phyloP scores from a whole-genome alignment of 1,140 invertebrate species.

The Meteorus sp. region DNA sequence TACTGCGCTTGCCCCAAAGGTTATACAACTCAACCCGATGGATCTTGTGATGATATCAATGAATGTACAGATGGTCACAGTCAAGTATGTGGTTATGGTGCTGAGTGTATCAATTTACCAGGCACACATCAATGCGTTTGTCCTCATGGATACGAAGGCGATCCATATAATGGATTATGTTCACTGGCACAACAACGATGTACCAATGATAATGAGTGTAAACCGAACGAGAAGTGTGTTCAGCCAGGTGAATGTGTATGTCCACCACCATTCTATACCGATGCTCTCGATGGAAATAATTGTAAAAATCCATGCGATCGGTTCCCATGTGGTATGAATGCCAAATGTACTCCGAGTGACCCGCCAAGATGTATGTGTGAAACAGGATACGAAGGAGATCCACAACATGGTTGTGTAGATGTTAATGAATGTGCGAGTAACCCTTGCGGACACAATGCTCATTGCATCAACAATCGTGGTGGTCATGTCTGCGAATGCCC shows the following conservation, averaged over 20 bases:
- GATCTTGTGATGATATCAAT: conserved; percentile 80
- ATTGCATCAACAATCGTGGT: conserved; percentile 84
- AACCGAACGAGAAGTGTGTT: conserved; percentile 84
- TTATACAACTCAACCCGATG: conserved; percentile 71
- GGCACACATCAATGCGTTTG: conserved; percentile 82
- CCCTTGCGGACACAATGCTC: conserved; percentile 82
- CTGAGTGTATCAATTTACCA: conserved; percentile 79
- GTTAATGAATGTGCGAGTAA: conserved; percentile 79
- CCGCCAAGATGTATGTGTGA: conserved; percentile 86
- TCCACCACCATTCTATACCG: conserved; percentile 84
- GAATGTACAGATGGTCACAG: conserved; percentile 79
- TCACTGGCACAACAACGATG: conserved; percentile 79
- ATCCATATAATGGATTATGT: conserved; percentile 67
- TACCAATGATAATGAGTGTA: conserved; percentile 79
- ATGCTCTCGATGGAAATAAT: conserved; percentile 75
- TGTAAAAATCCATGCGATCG: conserved; percentile 87
- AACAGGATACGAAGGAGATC: conserved; percentile 81
- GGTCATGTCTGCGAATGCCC: conserved; percentile 84
- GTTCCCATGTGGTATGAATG: conserved; percentile 89
- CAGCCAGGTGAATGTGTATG: conserved; percentile 88
- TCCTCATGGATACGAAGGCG: conserved; percentile 72
- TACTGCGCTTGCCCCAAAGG: conserved; percentile 88
- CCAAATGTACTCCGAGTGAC: conserved; percentile 87
- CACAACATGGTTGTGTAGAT: conserved; percentile 79
- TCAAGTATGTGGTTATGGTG: conserved; percentile 80